Base-by-base conservation (phyloP, 2,113 vertebrate genomes). In the Sprattus sprattus region DNA sequence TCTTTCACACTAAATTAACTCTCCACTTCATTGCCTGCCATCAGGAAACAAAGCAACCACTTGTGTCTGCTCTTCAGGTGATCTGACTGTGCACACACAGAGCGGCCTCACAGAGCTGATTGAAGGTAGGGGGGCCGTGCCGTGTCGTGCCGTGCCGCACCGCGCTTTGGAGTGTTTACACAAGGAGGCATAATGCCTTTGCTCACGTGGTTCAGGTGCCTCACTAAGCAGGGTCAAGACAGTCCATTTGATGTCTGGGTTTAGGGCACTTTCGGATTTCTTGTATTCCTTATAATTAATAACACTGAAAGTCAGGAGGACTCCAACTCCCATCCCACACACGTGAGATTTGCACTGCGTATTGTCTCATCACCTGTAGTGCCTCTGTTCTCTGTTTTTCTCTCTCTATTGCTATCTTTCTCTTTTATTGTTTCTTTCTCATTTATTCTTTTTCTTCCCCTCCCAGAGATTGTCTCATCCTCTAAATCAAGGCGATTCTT, bases 1-100 rank as follows among this genome's bases (percentile, higher is more conserved):
- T 81, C 88, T 84, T 84, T 57, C 9, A 3, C 28, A 83, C 85
- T 83, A 81, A 88, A 88, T 88, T 90, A 90, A 88, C 67, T 84
- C 87, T 86, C 47, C 32, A 75, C 87, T 88, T 81, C 49, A 45
- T 47, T 80, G 81, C 89, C 82, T 71, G 20, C 71, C 81, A 28
- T 82, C 60, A 28, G 49, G 64, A 87, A 87, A 85, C 82, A 84
- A 86, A 86, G 83, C 89, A 85, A 64, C 25, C 82, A 54, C 75
- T 85, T 44, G 46, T 84, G 84, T 81, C 44, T 83, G 52, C 81
- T 44, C 81, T 84, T 88, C 87, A 83, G 82, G 49, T 85, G 81
- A 45, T 15, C 3, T 3, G 22, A 57, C 67, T 83, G 60, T 39
- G 32, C 71, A 39, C 71, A 78, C 64, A 67, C 28, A 75, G 82